Evolutionary conservation across 2,888 invertebrate species (phyloP).

Genomic region (Eumacrocentrus americanus): DNA sequence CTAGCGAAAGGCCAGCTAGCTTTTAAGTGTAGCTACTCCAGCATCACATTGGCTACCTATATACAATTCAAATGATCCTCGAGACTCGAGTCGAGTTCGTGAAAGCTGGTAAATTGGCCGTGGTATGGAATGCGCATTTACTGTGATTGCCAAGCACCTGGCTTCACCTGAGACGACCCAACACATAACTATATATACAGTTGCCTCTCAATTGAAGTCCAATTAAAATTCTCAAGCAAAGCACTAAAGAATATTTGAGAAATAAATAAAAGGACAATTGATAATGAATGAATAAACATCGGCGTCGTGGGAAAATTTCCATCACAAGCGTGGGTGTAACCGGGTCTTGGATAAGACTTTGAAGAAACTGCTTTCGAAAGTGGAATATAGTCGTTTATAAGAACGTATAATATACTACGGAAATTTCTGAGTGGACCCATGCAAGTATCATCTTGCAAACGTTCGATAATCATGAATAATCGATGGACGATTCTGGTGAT

Average conservation of each 20-base stretch:
- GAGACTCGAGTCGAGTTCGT: slow-evolving; percentile 42
- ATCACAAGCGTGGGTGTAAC: slow-evolving; percentile 19
- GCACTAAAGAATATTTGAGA: too few relatives aligned
- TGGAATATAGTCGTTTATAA: slow-evolving; percentile 21
- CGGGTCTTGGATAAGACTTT: neutral
- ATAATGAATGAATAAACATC: too few relatives aligned
- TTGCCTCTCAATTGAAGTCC: too few relatives aligned
- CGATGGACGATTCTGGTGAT: neutral
- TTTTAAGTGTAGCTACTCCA: too few relatives aligned
- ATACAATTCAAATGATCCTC: slow-evolving; percentile 24
- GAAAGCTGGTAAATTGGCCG: slow-evolving; percentile 56
- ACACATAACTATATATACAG: too few relatives aligned
- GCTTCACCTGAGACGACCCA: slow-evolving; percentile 27
- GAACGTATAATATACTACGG: slow-evolving; percentile 25
- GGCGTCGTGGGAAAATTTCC: slow-evolving; percentile 24
- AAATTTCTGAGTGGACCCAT: slow-evolving; percentile 31
- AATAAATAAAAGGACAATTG: too few relatives aligned
- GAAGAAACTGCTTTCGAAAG: slow-evolving; percentile 28
- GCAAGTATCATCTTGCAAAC: neutral
- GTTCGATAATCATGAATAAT: neutral
- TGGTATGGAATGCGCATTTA: slow-evolving; percentile 52
- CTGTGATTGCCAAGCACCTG: slow-evolving; percentile 55
- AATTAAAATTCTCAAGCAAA: too few relatives aligned
- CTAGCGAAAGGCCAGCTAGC: neutral
- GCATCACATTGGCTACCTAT: neutral